Base-by-base conservation (phyloP, 2,888 invertebrate genomes). In the Gastracanthus pulcherrimus region DNA sequence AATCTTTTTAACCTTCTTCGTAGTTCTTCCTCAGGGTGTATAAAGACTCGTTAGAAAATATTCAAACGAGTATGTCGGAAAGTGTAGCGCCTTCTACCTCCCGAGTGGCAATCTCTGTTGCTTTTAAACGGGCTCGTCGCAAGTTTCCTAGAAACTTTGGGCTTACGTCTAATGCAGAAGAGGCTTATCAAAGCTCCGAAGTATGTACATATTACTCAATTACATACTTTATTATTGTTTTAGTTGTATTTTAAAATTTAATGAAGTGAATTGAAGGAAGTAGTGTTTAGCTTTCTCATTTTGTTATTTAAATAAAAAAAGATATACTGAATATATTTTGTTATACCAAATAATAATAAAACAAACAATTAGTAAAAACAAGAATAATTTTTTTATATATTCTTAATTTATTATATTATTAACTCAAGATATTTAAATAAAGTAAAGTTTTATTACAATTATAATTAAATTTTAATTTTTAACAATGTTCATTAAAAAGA, bases 61-160 rank as follows among this genome's bases (percentile, higher is more conserved):
- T 26, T 23, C 11, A 19, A 38, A 36, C n/a, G 26, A 75, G 3
- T 41, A 83, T 83, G 81, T 62, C 79, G n/a, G 83, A 81, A n/a
- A 60, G 19, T 19, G 76, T 16, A 51, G 72, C 26, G 7, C 41
- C 75, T 38, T 72, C 78, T 2, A 36, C 85, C 82, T 87, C 88
- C 36, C 87, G 87, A 67, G 76, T 84, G 1, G 90, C 89, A 9
- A 89, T 90, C 31, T 75, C 89, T 11, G 80, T 86, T 19, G 90
- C 90, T 31, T 90, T 90, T 75, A 87, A 87, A 76, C 86, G 86
- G n/a, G 90, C 90, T 13, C 87, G 90, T 13, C 84, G 86, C 19
- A 90, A 88, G 82, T 90, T 90, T 84, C 89, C 90, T 0, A 89
- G 87, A 81, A 87, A 90, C 81, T 87, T 87, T 70, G 87, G 88